Percentiles rank a stretch among this genome's conserved stretches.
These are phyloP conservation scores for Nowickia ferox DNA, from an alignment of 2,888 invertebrate species.

Conservation along the genomic window DNA sequence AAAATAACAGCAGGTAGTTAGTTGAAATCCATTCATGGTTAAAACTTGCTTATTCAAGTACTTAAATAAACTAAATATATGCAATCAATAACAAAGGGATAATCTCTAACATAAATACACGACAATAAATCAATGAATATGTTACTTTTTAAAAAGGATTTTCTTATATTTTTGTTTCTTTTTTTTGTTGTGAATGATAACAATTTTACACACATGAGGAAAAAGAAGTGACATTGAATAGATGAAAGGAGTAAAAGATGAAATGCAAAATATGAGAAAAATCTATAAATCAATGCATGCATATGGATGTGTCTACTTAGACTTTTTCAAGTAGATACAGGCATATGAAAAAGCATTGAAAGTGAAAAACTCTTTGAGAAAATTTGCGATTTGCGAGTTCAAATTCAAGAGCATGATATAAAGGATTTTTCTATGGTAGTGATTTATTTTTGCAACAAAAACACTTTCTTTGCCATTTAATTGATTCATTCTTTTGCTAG, in stretches of 20 bases:
- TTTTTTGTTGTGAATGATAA: slow-evolving; percentile 13
- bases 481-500: slow-evolving; percentile 1
- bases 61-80: slow-evolving; percentile 67
- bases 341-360: slow-evolving; percentile 28
- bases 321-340: slow-evolving; percentile 4
- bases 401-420: slow-evolving; percentile 43
- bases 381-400: slow-evolving; percentile 16
- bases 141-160: slow-evolving; percentile 48
- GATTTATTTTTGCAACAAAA: slow-evolving; percentile 38
- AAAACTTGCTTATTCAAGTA: slow-evolving; percentile 15
- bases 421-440: slow-evolving; percentile 40
- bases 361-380: slow-evolving; percentile 6
- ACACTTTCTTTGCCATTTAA: neutral
- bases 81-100: slow-evolving; percentile 63
- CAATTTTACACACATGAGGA: slow-evolving; percentile 43
- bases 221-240: neutral
- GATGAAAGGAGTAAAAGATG: slow-evolving; percentile 41
- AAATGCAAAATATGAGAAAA: slow-evolving; percentile 44
- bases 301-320: neutral
- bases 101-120: slow-evolving; percentile 62
- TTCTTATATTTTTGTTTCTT: slow-evolving; percentile 12
- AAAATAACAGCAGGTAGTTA: slow-evolving; percentile 52
- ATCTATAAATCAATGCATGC: slow-evolving; percentile 1
- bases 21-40: slow-evolving; percentile 20
- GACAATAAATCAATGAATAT: slow-evolving; percentile 66